These are phyloP conservation scores for Zoroaster sp. DNA, from an alignment of 53 echinoderm and acorn worm genomes.

Conservation along the genomic window DNA sequence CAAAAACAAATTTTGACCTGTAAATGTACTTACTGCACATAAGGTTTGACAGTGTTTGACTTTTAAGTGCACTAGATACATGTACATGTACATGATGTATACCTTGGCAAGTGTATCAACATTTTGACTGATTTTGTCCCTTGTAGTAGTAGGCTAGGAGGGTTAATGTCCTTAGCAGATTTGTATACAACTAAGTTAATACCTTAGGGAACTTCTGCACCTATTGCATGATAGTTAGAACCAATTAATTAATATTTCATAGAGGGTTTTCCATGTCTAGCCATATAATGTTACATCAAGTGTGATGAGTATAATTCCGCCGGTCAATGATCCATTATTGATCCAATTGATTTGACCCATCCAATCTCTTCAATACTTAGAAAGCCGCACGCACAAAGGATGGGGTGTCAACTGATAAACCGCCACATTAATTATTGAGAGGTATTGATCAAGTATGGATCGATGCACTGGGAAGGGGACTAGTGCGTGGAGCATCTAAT, in stretches of 20 bases:
- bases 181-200: too few relatives aligned
- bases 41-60: too few relatives aligned
- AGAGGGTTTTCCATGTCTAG: not conserved
- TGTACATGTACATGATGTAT: too few relatives aligned
- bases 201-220: too few relatives aligned
- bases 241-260: conserved; percentile 51
- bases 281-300: not conserved
- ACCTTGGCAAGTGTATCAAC: too few relatives aligned
- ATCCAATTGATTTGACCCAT: not conserved
- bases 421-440: conserved; percentile 17
- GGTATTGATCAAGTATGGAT: not conserved
- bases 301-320: not conserved
- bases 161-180: too few relatives aligned
- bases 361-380: not conserved
- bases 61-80: too few relatives aligned
- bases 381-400: not conserved
- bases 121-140: too few relatives aligned
- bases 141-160: too few relatives aligned
- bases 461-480: not conserved
- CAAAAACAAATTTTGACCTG: too few relatives aligned
- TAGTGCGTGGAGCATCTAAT: not conserved
- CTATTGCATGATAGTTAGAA: too few relatives aligned
- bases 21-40: too few relatives aligned
- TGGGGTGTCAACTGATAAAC: conserved; percentile 13
- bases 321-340: conserved; percentile 12